phyloP scores from a whole-genome alignment of 2,113 vertebrate genomes.

The Corythoichthys haematopterus region DNA sequence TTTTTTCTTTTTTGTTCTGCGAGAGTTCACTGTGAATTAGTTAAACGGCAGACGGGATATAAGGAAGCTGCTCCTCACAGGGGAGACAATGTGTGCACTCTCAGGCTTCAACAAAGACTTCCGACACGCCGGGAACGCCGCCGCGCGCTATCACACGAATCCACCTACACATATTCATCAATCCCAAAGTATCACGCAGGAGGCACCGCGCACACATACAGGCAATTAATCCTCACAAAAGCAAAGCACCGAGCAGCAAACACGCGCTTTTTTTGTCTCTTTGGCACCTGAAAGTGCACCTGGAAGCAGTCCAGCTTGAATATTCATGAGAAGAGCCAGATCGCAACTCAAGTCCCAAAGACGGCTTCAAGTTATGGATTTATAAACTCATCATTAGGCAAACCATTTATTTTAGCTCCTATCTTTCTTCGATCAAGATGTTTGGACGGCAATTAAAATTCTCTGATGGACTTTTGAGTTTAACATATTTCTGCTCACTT shows the following conservation, averaged over 20 bases:
- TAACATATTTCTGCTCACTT: no score
- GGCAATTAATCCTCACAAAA: slow-evolving; percentile 62
- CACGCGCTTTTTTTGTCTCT: slow-evolving; percentile 41
- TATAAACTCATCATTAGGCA: slow-evolving; percentile 28
- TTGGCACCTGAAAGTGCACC: slow-evolving; percentile 57
- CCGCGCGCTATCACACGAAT: slow-evolving; percentile 52
- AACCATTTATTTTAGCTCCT: slow-evolving; percentile 15
- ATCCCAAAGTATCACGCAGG: slow-evolving; percentile 47
- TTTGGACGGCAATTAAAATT: no score
- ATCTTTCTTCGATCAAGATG: background rate
- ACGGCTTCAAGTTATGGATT: slow-evolving; percentile 54
- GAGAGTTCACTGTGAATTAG: slow-evolving; percentile 68
- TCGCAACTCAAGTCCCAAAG: slow-evolving; percentile 50
- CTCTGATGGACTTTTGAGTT: no score
- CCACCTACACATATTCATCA: slow-evolving; percentile 65
- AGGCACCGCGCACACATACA: slow-evolving; percentile 43
- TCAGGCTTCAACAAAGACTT: slow-evolving; percentile 60
- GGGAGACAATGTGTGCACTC: slow-evolving; percentile 60
- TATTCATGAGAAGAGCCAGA: slow-evolving; percentile 66
- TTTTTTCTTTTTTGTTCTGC: slow-evolving; percentile 51
- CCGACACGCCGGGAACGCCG: slow-evolving; percentile 52
- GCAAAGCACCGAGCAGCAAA: slow-evolving; percentile 48
- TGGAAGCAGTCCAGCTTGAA: slow-evolving; percentile 67
- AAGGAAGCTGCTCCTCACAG: slow-evolving; percentile 62
- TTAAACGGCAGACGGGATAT: slow-evolving; percentile 66